Conservation (phyloP, 2,113 vertebrate species). For the Clupea harengus region DNA sequence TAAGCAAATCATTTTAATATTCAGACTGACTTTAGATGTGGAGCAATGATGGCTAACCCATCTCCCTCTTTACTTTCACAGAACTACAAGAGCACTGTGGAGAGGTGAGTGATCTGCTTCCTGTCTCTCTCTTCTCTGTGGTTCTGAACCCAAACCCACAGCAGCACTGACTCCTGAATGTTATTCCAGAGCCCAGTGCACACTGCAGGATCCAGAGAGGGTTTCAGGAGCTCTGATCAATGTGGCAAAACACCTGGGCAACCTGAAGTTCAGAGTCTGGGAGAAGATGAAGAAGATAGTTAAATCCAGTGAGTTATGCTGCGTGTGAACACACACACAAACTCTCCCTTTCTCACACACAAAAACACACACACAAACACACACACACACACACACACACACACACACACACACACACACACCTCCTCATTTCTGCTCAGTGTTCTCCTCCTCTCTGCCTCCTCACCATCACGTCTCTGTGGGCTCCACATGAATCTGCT, state of each 20-base stretch:
- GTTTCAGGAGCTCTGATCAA: slow-evolving; percentile 3
- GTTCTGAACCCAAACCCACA: neutral
- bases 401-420: too few relatives aligned
- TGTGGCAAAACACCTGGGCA: too few relatives aligned
- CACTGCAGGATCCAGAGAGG: neutral
- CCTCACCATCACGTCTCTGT: too few relatives aligned
- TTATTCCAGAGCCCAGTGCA: slow-evolving; percentile 23
- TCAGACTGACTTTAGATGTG: neutral
- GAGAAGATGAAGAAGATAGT: too few relatives aligned
- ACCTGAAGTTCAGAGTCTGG: too few relatives aligned
- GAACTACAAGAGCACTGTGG: neutral
- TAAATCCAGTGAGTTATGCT: too few relatives aligned
- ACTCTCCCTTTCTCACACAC: neutral
- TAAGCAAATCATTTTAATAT: neutral
- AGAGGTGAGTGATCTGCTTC: neutral
- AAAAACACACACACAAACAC: neutral
- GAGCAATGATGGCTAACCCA: neutral
- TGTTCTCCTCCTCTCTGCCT: too few relatives aligned
- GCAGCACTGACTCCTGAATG: neutral
- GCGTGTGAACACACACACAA: neutral
- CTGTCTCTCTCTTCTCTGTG: neutral
- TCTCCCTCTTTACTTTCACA: neutral
- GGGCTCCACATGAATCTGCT: too few relatives aligned
- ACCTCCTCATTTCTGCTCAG: too few relatives aligned
- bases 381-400: too few relatives aligned